phyloP scores from a whole-genome alignment of 2,113 vertebrate species.

The Oreamnos americanus region DNA sequence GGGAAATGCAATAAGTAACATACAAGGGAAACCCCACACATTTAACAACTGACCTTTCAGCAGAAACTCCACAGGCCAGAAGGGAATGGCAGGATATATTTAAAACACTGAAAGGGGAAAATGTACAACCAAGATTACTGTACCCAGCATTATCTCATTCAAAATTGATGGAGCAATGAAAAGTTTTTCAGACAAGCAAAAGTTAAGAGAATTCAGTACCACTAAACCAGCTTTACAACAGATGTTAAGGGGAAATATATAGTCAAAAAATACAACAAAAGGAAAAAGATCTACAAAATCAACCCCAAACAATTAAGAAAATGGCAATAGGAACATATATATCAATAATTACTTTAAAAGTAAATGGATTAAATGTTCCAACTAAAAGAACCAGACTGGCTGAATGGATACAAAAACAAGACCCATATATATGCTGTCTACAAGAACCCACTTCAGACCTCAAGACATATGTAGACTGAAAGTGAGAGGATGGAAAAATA shows the following conservation, averaged over 20 bases:
- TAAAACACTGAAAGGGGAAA: not conserved
- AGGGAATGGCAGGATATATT: not conserved
- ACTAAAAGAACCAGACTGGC: not conserved
- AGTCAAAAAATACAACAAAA: not conserved
- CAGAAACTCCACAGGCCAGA: not conserved
- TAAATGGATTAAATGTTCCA: not conserved
- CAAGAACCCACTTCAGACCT: not conserved
- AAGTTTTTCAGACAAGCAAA: not conserved
- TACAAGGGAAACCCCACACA: not conserved
- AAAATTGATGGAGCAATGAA: not conserved
- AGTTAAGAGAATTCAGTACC: not conserved
- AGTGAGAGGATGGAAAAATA: not conserved
- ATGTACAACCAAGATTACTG: not conserved
- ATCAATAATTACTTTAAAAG: not conserved
- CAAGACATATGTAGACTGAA: not conserved
- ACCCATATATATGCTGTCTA: not conserved
- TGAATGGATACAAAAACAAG: not conserved
- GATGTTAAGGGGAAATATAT: not conserved
- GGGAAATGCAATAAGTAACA: not conserved
- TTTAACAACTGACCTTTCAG: not conserved
- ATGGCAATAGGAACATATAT: not conserved
- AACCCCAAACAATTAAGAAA: not conserved
- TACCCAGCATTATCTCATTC: not conserved
- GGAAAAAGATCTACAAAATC: not conserved
- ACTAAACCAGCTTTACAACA: not conserved